A percentile compares a stretch with the other conserved stretches of the same genome.
These are phyloP conservation scores for Pachypeltis micranthus DNA, from an alignment of 1,140 invertebrate species.

Conservation along the genomic window DNA sequence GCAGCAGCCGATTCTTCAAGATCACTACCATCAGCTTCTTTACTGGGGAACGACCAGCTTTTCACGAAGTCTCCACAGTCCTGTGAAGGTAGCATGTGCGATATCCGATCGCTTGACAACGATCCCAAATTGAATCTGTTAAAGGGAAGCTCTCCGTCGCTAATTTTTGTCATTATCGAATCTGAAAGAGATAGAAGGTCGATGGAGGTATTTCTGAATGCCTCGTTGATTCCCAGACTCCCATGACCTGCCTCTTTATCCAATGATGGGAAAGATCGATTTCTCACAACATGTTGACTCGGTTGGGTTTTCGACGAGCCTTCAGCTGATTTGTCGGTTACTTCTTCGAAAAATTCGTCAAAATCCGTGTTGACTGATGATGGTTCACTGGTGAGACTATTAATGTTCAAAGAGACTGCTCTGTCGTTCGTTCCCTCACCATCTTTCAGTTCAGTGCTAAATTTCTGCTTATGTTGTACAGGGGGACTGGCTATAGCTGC, in stretches of 20 bases:
- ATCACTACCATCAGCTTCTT: conserved; percentile 20
- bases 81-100: not conserved
- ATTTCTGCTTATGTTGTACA: not conserved
- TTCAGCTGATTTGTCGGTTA: conserved; percentile 15
- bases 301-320: not conserved
- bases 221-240: conserved; percentile 19
- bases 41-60: conserved; percentile 28
- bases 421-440: conserved; percentile 16
- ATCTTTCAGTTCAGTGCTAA: not conserved
- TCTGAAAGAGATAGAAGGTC: conserved; percentile 27
- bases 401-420: conserved; percentile 44
- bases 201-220: conserved; percentile 24
- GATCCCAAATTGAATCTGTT: conserved; percentile 20
- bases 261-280: conserved; percentile 24
- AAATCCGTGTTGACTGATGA: conserved; percentile 29
- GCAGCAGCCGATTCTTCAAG: conserved; percentile 42
- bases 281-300: not conserved
- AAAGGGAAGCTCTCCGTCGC: conserved; percentile 25
- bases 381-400: conserved; percentile 37
- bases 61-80: conserved; percentile 25
- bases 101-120: conserved; percentile 23
- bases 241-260: conserved; percentile 22
- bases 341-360: conserved; percentile 30
- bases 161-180: conserved; percentile 28
- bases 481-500: not conserved